Evolutionary conservation across 37 sponge, comb jelly and placozoan genomes (phyloP), one percentile per base, ranked within the genome.

Genomic region (Crambe crambe): DNA sequence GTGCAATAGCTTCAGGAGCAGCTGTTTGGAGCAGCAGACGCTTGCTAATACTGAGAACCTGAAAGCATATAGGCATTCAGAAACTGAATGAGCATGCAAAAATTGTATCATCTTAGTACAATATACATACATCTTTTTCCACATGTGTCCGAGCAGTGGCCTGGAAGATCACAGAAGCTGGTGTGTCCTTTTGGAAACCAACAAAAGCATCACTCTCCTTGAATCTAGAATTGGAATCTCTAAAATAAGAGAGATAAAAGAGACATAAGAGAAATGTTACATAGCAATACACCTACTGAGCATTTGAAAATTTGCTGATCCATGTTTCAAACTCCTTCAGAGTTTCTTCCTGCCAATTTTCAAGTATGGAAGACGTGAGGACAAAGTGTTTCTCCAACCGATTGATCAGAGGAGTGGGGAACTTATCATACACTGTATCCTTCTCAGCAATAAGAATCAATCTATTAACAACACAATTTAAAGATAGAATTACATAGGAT

Each of bases 371-470:
- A 25, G 89, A 88, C 39, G 81, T 85, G 27, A 82, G 83, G 29
- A 95, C 86, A 74, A 90, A 86, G 61, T 95, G 95, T 61, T 95
- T 95, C 84, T 95, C 95, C 54, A 95, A 86, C 9, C 95, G 83
- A 62, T 95, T 95, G 42, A 95, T 91, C 22, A 95, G 87, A 10
- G 95, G 95, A 73, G 89, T 95, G 34, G 95, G 95, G 57, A 95
- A 95, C 57, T 90, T 83, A 3, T 84, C 86, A 77, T 91, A 86
- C 22, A 94, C 90, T 36, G 78, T 83, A 31, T 83, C 73, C 70
- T 83, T 89, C 57, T 89, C 87, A 66, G 89, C 89, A 56, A 93
- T 89, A 20, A 93, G 80, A 34, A 89, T 93, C 47, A 93, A 59
- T 72, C 91, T 91, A 39, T 4, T 37, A 26, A 35, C 6, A 15